phyloP scores from a whole-genome alignment of 2,888 invertebrate species.

The Lasioglossum vierecki region DNA sequence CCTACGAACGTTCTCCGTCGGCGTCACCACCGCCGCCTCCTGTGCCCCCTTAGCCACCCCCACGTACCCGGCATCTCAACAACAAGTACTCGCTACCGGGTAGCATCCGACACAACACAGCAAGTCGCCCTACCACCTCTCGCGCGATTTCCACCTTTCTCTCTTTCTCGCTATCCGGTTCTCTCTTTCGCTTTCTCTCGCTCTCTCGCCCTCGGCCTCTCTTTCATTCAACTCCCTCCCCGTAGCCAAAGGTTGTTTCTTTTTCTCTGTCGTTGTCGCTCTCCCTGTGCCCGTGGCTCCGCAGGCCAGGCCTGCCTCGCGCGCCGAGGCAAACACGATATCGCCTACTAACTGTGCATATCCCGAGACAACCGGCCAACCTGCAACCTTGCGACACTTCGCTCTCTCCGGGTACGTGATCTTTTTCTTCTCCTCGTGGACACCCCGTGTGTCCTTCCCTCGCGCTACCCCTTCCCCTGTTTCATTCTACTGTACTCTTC shows the following conservation, averaged over 20 bases:
- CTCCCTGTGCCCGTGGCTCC: constrained; percentile 55
- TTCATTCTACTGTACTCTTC: constrained; percentile 15
- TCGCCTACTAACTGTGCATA: constrained; percentile 71
- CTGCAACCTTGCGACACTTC: constrained; percentile 55
- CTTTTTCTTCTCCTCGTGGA: constrained; percentile 24
- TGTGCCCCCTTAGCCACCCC: constrained; percentile 53
- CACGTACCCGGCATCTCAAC: constrained; percentile 78
- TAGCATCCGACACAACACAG: constrained; percentile 83
- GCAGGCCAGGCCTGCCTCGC: constrained; percentile 63
- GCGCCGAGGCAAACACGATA: constrained; percentile 70
- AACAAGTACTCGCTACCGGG: constrained; percentile 82
- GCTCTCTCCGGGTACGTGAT: constrained; percentile 54
- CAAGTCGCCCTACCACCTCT: constrained; percentile 78
- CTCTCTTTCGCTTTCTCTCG: constrained; percentile 30
- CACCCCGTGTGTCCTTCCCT: constrained; percentile 13
- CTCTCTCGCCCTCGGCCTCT: constrained; percentile 25
- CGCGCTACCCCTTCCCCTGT: constrained; percentile 10
- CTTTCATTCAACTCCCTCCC: constrained; percentile 31
- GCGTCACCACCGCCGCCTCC: constrained; percentile 51
- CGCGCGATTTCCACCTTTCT: constrained; percentile 16
- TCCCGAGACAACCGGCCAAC: constrained; percentile 68
- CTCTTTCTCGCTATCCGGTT: constrained; percentile 13
- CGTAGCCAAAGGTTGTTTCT: constrained; percentile 15
- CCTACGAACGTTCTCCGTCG: constrained; percentile 58
- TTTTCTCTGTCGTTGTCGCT: constrained; percentile 37